Base-by-base conservation (phyloP, 1,140 invertebrate species). In the Bombus cullumanus region DNA sequence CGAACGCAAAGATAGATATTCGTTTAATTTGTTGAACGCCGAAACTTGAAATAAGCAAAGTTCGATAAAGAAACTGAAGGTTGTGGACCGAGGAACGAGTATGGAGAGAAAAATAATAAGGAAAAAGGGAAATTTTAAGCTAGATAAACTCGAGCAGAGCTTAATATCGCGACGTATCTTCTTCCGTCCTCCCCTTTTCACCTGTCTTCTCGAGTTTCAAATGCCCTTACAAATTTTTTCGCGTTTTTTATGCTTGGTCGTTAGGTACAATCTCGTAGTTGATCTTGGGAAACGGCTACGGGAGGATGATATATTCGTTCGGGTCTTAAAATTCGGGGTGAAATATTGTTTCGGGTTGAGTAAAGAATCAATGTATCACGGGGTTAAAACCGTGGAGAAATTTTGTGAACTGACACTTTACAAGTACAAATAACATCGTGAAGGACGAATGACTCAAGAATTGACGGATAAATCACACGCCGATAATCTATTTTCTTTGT, bases 61-160 rank as follows among this genome's bases (percentile, higher is more conserved):
- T 22, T 22, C 47, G 47, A 53, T 53, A 22, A 53, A 8, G 18
- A 53, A 53, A 22, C 5, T 22, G 1, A 0, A 53, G 0, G 0
- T 8, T 22, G 18, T 18, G 47, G 5, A 47, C 47, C 0, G 18
- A 47, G 47, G 47, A 47, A 47, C 0, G 15, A 18, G 47, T 47
- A 47, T 18, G 47, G 15, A 6, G 47, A 47, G 47, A 53, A 53
- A 53, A 53, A 53, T 53, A 53, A 31, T 10, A 83, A 31, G 15
- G 31, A 53, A 59, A 69, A 6, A 31, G 34, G 41, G 28, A 10
- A 72, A 81, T 77, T 77, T 59, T 25, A 18, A 64, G 34, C 34
- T 75, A 88, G 83, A 88, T 89, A 75, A 66, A 85, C 57, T 74
- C 53, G n/a, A 69, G n/a, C 13, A 5, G 59, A 76, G 62, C 81